A percentile compares a stretch with the other conserved stretches of the same genome.
Conservation (phyloP, 2,113 vertebrate species). For the Burhinus oedicnemus region DNA sequence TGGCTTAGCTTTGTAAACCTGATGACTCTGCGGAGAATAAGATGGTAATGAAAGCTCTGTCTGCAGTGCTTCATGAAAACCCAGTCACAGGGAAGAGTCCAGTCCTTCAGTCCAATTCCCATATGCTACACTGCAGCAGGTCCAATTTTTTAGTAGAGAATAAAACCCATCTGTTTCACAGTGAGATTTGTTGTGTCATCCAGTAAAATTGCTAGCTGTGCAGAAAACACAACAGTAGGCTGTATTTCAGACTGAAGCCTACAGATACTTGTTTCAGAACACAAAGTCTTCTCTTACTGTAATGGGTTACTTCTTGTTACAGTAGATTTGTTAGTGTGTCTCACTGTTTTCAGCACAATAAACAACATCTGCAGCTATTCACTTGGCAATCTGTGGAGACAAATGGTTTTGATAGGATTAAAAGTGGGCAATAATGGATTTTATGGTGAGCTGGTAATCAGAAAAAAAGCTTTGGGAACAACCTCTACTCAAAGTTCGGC, state of each 20-base stretch:
- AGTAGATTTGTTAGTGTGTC: conserved; percentile 5
- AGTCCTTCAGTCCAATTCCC: neutral
- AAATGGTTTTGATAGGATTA: neutral
- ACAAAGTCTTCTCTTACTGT: neutral
- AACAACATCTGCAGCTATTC: conserved; percentile 1
- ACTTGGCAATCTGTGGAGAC: neutral
- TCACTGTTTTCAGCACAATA: neutral
- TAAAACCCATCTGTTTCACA: neutral
- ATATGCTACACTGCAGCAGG: neutral
- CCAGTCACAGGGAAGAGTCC: neutral
- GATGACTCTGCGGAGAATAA: neutral
- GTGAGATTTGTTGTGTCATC: neutral
- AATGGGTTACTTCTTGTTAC: conserved; percentile 3
- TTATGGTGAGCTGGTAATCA: neutral
- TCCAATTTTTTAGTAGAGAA: neutral
- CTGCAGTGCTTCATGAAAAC: neutral
- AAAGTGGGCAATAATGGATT: neutral
- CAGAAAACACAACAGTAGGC: neutral
- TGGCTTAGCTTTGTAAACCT: neutral
- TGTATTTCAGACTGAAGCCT: neutral
- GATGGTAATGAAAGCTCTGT: neutral
- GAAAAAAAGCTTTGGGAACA: neutral
- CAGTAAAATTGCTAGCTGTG: neutral
- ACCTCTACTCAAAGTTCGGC: neutral
- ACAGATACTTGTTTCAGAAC: neutral